Conservation (phyloP, 53 echinoderm and acorn worm genomes). For the Crossaster papposus region DNA sequence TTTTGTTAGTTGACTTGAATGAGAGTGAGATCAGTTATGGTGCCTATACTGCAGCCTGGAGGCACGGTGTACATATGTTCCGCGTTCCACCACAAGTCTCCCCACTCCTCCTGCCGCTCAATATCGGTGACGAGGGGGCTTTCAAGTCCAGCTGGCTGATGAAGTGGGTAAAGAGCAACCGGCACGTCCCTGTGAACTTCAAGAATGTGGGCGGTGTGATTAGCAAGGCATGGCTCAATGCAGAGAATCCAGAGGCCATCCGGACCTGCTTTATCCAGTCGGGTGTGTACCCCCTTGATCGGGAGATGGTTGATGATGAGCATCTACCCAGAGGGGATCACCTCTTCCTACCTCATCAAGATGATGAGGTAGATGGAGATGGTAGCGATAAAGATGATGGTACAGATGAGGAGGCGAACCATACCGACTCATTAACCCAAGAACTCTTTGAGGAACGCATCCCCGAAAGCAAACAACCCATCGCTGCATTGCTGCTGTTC, state of each 20-base stretch:
- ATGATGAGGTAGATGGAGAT: background rate
- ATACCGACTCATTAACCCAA: background rate
- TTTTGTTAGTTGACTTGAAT: conserved; percentile 56
- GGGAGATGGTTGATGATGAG: conserved; percentile 60
- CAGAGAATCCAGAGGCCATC: conserved; percentile 48
- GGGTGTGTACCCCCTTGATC: conserved; percentile 62
- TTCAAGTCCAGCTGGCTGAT: conserved; percentile 40
- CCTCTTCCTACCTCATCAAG: conserved; percentile 7
- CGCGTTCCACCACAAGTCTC: conserved; percentile 51
- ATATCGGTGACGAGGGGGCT: conserved; percentile 36
- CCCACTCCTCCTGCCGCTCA: conserved; percentile 48
- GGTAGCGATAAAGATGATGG: too few relatives aligned
- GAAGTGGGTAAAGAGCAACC: conserved; percentile 60
- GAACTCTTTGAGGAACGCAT: conserved; percentile 3
- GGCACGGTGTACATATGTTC: conserved; percentile 66
- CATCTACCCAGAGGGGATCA: conserved; percentile 22
- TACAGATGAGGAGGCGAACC: background rate
- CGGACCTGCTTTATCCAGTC: conserved; percentile 52
- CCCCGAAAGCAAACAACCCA: conserved; percentile 35
- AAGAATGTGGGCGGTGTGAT: conserved; percentile 63
- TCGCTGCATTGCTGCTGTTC: conserved; percentile 46
- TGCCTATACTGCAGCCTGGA: conserved; percentile 58
- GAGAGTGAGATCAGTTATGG: conserved; percentile 68
- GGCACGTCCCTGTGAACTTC: conserved; percentile 60
- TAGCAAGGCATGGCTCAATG: conserved; percentile 58